Conservation (phyloP, 2,888 invertebrate genomes). For the Calameuta pallipes region DNA sequence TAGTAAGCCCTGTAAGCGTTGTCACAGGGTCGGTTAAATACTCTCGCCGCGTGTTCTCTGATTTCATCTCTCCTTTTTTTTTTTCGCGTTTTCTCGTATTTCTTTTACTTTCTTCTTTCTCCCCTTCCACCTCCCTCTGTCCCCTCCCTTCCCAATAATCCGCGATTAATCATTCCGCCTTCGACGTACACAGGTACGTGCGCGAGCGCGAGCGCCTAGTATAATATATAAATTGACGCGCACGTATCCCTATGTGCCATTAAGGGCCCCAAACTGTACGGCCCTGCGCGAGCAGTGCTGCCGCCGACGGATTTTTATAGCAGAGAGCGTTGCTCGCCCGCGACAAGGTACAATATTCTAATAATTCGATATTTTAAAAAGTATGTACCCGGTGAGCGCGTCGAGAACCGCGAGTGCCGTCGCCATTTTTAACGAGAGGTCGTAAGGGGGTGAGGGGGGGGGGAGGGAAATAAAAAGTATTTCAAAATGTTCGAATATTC, state of each 20-base stretch:
- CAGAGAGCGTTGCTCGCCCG: slow-evolving; percentile 33
- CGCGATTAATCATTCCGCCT: slow-evolving; percentile 13
- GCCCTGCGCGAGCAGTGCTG: slow-evolving; percentile 32
- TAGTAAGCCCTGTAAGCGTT: slow-evolving; percentile 35
- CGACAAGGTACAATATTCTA: slow-evolving; percentile 35
- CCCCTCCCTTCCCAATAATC: slow-evolving; percentile 25
- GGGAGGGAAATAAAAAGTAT: neutral
- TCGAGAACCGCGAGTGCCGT: no score
- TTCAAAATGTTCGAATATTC: no score
- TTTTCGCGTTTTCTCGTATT: slow-evolving; percentile 7
- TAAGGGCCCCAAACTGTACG: neutral
- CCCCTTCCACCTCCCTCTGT: slow-evolving; percentile 24
- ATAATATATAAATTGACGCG: slow-evolving; percentile 1
- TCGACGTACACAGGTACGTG: neutral
- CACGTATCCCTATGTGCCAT: neutral
- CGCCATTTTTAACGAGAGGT: no score
- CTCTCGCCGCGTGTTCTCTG: neutral
- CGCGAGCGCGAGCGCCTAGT: neutral
- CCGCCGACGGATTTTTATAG: slow-evolving; percentile 35
- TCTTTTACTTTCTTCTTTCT: slow-evolving; percentile 19
- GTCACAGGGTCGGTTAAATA: slow-evolving; percentile 15
- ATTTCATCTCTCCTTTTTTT: neutral
- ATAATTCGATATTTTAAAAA: slow-evolving; percentile 27
- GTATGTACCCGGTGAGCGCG: no score
- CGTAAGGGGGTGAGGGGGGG: neutral